A percentile compares a stretch with the other conserved stretches of the same genome.
phyloP scores from a whole-genome alignment of 2,888 invertebrate genomes.

The Sarcophaga caerulescens region DNA sequence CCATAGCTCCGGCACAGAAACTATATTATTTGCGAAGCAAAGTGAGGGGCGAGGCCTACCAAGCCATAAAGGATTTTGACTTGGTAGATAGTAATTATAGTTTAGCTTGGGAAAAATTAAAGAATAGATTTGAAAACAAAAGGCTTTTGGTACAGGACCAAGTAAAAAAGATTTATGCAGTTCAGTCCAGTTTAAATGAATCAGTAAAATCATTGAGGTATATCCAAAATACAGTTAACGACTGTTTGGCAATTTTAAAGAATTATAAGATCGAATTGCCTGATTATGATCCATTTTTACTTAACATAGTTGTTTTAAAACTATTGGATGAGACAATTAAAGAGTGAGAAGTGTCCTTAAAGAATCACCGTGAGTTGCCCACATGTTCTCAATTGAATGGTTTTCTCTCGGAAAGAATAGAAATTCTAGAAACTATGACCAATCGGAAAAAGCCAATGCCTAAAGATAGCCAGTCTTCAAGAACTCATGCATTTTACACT shows the following conservation, averaged over 20 bases:
- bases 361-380: too few species aligned
- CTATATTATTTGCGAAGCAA: background rate
- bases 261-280: too few species aligned
- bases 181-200: background rate
- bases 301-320: background rate
- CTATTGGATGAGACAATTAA: constrained; percentile 20
- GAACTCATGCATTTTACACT: too few species aligned
- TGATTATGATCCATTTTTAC: too few species aligned
- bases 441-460: constrained; percentile 4
- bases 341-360: background rate
- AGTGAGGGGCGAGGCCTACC: background rate
- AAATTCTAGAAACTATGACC: constrained; percentile 27
- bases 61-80: background rate
- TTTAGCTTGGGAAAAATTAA: constrained; percentile 5
- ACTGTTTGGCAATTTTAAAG: background rate
- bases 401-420: constrained; percentile 24
- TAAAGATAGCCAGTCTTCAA: background rate
- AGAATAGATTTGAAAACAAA: constrained; percentile 8
- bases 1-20: background rate
- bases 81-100: too few species aligned
- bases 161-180: constrained; percentile 10
- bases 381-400: background rate
- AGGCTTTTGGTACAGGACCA: background rate
- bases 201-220: constrained; percentile 17
- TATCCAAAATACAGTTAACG: background rate